phyloP scores from a whole-genome alignment of 2,113 vertebrate genomes.

The Osmerus eperlanus region DNA sequence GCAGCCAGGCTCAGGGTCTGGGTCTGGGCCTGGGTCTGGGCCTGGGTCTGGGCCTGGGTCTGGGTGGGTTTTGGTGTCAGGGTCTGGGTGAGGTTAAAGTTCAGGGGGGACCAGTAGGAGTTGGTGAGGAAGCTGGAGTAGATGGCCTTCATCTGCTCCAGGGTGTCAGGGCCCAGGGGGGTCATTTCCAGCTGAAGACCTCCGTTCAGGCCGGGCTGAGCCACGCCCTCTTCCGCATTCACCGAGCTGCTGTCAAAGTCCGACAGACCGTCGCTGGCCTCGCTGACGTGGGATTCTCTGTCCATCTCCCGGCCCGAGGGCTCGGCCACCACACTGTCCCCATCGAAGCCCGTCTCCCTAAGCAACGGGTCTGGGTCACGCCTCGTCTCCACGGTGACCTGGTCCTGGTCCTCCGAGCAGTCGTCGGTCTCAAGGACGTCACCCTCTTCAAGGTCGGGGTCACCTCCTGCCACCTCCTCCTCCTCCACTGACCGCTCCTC shows the following conservation, averaged over 20 bases:
- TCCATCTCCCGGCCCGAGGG: slow-evolving; percentile 92
- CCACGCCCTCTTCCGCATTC: slow-evolving; percentile 80
- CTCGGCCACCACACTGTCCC: slow-evolving; percentile 71
- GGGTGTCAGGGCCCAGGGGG: slow-evolving; percentile 75
- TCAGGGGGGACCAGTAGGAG: slow-evolving; percentile 93
- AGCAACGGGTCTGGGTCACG: slow-evolving; percentile 80
- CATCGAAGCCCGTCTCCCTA: too few species aligned
- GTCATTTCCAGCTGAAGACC: slow-evolving; percentile 69
- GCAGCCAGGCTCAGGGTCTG: slow-evolving; percentile 64
- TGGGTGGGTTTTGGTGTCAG: too few species aligned
- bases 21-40: background rate
- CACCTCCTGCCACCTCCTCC: slow-evolving; percentile 78
- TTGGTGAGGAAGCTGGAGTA: slow-evolving; percentile 96
- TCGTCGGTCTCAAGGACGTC: slow-evolving; percentile 75
- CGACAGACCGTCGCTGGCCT: slow-evolving; percentile 89
- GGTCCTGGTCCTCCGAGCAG: slow-evolving; percentile 75
- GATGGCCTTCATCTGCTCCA: slow-evolving; percentile 98
- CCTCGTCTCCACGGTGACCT: slow-evolving; percentile 73
- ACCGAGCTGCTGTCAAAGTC: slow-evolving; percentile 87
- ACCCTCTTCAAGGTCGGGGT: slow-evolving; percentile 54
- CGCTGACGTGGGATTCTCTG: slow-evolving; percentile 91
- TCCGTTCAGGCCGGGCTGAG: slow-evolving; percentile 61
- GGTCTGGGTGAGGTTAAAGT: slow-evolving; percentile 76
- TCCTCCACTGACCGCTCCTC: slow-evolving; percentile 76
- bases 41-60: too few species aligned